Conservation (phyloP, 2,888 invertebrate species). For the Machimus atricapillus region DNA sequence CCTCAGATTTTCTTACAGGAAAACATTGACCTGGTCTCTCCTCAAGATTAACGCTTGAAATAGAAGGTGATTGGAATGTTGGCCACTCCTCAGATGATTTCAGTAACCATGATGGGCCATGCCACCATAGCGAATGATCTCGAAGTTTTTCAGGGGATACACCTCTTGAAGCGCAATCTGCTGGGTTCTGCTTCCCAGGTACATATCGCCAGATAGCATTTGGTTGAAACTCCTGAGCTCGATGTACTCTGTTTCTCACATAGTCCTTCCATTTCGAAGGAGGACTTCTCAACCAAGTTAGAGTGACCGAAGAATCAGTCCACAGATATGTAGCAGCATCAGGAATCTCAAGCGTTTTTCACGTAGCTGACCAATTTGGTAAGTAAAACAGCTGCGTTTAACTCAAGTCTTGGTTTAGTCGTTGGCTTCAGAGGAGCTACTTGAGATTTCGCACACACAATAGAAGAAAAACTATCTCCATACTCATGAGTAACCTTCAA, state of each 20-base stretch:
- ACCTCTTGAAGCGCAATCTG: conserved; percentile 39
- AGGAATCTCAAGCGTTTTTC: not conserved
- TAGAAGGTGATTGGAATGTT: not conserved
- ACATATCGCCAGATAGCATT: not conserved
- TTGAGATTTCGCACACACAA: not conserved
- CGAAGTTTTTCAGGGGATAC: not conserved
- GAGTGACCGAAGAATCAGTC: not conserved
- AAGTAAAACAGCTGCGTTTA: not conserved
- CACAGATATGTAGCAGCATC: not conserved
- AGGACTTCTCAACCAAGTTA: not conserved
- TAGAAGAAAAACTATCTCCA: not conserved
- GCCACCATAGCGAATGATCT: conserved; percentile 21
- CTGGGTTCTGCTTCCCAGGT: conserved; percentile 22
- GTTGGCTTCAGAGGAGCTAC: not conserved
- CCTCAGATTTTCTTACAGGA: not conserved
- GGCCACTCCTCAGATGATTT: not conserved
- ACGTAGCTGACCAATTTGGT: not conserved
- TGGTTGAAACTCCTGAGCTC: not conserved
- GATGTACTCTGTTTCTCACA: conserved; percentile 1
- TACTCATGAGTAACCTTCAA: not conserved
- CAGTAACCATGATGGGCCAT: conserved; percentile 27
- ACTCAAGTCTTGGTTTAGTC: not conserved
- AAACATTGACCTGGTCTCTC: not conserved
- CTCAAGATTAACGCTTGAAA: not conserved
- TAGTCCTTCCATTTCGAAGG: not conserved